Percentiles rank a stretch among this genome's conserved stretches.
phyloP scores from a whole-genome alignment of 2,888 invertebrate species.

The Lasioglossum villosulum region DNA sequence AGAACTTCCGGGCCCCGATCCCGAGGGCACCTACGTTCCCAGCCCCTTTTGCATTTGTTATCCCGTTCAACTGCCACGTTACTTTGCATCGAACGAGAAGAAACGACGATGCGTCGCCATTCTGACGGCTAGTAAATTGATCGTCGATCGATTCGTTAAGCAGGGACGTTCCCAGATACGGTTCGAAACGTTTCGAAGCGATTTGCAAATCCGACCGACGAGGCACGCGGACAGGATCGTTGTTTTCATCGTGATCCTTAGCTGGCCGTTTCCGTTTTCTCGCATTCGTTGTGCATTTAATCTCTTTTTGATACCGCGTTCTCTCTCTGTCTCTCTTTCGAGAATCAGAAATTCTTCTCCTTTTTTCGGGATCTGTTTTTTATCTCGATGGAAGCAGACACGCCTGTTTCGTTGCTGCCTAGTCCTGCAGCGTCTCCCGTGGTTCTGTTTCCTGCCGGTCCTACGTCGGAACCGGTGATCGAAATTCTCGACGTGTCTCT shows the following conservation, averaged over 20 bases:
- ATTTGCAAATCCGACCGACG: neutral
- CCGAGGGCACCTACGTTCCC: conserved; percentile 14
- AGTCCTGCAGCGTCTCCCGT: neutral
- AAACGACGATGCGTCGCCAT: conserved; percentile 34
- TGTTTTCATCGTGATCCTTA: conserved; percentile 13
- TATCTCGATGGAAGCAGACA: conserved; percentile 9
- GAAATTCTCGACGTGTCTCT: conserved; percentile 48
- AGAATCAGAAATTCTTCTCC: neutral
- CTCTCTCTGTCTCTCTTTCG: neutral
- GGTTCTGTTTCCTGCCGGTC: neutral
- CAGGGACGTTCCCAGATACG: conserved; percentile 33
- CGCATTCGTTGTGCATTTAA: conserved; percentile 58
- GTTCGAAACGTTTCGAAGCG: neutral
- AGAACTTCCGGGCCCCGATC: neutral
- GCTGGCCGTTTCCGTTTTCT: conserved; percentile 6
- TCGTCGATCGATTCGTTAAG: conserved; percentile 61
- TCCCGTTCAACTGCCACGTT: conserved; percentile 35
- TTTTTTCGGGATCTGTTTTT: neutral
- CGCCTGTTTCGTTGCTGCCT: neutral
- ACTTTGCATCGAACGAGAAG: conserved; percentile 30
- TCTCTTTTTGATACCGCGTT: conserved; percentile 25
- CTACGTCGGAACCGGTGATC: neutral
- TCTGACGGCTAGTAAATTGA: conserved; percentile 37
- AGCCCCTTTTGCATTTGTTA: conserved; percentile 34
- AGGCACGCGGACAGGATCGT: conserved; percentile 16